These are phyloP conservation scores for Rotaria sp. DNA, from an alignment of 2,888 invertebrate species.

Conservation along the genomic window DNA sequence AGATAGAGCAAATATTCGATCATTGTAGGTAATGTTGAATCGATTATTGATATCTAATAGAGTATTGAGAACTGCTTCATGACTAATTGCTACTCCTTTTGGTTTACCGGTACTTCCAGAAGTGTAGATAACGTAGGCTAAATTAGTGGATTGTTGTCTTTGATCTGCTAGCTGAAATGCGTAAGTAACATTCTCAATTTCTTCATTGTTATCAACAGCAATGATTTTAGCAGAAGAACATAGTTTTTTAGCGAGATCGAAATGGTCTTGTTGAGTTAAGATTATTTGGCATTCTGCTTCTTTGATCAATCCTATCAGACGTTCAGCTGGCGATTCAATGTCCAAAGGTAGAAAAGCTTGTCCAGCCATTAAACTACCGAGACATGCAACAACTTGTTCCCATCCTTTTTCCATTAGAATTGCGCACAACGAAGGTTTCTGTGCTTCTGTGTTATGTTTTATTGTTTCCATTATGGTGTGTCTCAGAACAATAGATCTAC, in stretches of 20 bases:
- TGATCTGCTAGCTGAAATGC: no score
- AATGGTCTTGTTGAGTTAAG: not conserved
- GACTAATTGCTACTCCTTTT: constrained; percentile 31
- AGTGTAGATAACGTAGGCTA: constrained; percentile 29
- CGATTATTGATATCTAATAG: constrained; percentile 10
- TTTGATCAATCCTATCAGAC: not conserved
- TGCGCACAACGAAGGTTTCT: not conserved
- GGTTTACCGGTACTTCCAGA: constrained; percentile 23
- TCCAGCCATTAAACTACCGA: not conserved
- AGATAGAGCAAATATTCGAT: not conserved
- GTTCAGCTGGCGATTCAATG: not conserved
- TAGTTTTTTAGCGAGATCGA: no score
- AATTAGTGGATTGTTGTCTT: no score
- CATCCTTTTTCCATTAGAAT: not conserved
- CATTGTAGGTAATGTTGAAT: not conserved
- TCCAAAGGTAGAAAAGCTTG: not conserved
- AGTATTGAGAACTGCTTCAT: constrained; percentile 8
- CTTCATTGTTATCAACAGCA: no score
- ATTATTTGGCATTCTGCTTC: not conserved
- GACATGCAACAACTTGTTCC: not conserved
- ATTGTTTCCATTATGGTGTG: not conserved
- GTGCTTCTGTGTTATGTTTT: not conserved
- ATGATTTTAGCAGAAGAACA: no score
- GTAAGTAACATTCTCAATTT: no score
- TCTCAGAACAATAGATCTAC: not conserved